Conservation (phyloP, 2,113 vertebrate genomes). For the Mesembrinibis cayennensis region DNA sequence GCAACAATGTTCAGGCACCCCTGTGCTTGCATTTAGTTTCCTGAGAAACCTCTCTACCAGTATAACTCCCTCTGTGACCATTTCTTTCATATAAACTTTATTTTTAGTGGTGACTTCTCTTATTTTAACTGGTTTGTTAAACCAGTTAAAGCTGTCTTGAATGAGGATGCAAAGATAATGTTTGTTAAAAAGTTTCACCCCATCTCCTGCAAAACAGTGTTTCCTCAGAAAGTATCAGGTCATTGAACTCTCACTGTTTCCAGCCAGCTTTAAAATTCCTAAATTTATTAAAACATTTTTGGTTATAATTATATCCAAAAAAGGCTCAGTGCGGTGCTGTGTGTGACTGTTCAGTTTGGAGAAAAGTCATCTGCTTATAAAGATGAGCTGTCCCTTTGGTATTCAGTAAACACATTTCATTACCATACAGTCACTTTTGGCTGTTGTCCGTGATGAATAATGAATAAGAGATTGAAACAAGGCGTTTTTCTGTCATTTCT, state of each 20-base stretch:
- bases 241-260: neutral
- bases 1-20: neutral
- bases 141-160: neutral
- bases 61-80: neutral
- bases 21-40: neutral
- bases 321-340: neutral
- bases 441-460: constrained; percentile 46
- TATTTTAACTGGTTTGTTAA: neutral
- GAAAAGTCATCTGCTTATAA: neutral
- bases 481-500: constrained; percentile 18
- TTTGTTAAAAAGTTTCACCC: neutral
- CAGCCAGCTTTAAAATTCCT: neutral
- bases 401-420: constrained; percentile 4
- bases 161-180: neutral
- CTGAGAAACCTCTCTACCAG: neutral
- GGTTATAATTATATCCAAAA: neutral
- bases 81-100: neutral
- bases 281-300: neutral
- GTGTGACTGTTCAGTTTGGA: neutral
- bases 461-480: constrained; percentile 41
- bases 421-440: constrained; percentile 24
- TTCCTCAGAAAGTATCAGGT: neutral
- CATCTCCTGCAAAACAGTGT: neutral
- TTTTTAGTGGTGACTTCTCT: neutral
- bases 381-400: neutral